Evolutionary conservation across 2,888 invertebrate species (phyloP).

Genomic region (Brachypalpus laphriformis): DNA sequence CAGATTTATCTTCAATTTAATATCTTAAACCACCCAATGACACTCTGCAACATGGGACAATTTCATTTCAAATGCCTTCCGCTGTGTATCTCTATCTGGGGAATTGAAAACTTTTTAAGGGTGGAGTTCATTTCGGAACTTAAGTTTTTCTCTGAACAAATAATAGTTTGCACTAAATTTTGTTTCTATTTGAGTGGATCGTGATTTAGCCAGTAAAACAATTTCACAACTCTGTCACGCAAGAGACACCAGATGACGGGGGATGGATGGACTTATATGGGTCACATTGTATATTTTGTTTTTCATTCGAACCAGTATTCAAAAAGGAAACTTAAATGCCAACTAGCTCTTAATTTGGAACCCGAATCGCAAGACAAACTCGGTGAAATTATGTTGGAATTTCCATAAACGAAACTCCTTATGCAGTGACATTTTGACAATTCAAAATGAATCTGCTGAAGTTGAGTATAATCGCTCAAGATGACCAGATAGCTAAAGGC

Average conservation of each 20-base stretch:
- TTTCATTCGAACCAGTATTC: too few species aligned
- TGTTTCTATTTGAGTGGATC: constrained; percentile 4
- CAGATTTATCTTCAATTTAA: constrained; percentile 16
- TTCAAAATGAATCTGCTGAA: neutral
- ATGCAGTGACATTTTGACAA: neutral
- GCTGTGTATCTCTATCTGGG: neutral
- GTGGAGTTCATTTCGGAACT: neutral
- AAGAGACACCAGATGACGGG: neutral
- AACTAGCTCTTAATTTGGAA: neutral
- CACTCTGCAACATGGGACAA: neutral
- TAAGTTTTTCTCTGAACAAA: neutral
- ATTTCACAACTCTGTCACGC: neutral
- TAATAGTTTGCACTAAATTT: neutral
- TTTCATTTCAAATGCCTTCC: neutral
- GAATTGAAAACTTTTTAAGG: neutral
- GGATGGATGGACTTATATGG: neutral
- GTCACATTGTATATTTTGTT: neutral
- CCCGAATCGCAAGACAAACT: neutral
- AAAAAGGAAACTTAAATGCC: neutral
- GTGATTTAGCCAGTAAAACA: neutral
- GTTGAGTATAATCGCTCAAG: neutral
- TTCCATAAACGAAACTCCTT: neutral
- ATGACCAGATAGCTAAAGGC: neutral
- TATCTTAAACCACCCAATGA: constrained; percentile 6
- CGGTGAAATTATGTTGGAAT: neutral